Percentiles rank a stretch among this genome's conserved stretches.
These are phyloP conservation scores for Gallinago stenura DNA, from an alignment of 2,797 vertebrate genomes.

Conservation along the genomic window DNA sequence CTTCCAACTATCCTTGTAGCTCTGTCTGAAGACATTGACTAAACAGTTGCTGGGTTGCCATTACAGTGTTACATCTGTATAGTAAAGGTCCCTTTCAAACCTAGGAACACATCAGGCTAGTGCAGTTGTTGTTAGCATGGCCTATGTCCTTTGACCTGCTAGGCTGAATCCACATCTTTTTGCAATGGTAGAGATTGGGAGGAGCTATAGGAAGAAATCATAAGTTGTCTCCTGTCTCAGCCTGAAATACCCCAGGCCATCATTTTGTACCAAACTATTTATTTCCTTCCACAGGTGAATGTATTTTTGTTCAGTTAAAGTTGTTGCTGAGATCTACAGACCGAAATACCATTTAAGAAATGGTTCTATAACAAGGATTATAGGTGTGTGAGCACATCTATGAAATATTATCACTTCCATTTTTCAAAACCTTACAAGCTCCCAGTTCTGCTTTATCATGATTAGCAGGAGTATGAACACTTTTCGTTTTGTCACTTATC, in stretches of 20 bases:
- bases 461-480: neutral
- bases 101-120: neutral
- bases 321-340: neutral
- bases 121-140: neutral
- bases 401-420: neutral
- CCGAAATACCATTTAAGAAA: neutral
- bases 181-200: neutral
- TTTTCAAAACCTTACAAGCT: neutral
- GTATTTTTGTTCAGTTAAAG: neutral
- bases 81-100: neutral
- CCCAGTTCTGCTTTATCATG: neutral
- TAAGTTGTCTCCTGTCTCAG: neutral
- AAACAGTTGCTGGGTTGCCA: neutral
- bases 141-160: neutral
- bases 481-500: neutral
- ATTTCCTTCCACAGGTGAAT: neutral
- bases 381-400: neutral
- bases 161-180: neutral
- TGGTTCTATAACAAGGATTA: neutral
- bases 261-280: neutral
- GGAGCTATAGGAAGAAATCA: neutral
- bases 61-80: neutral
- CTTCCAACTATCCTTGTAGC: neutral
- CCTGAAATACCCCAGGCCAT: neutral
- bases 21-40: neutral